A percentile compares a stretch with the other conserved stretches of the same genome.
These are phyloP conservation scores for Ibidorhyncha struthersii DNA, from an alignment of 2,113 vertebrate species.

Conservation along the genomic window DNA sequence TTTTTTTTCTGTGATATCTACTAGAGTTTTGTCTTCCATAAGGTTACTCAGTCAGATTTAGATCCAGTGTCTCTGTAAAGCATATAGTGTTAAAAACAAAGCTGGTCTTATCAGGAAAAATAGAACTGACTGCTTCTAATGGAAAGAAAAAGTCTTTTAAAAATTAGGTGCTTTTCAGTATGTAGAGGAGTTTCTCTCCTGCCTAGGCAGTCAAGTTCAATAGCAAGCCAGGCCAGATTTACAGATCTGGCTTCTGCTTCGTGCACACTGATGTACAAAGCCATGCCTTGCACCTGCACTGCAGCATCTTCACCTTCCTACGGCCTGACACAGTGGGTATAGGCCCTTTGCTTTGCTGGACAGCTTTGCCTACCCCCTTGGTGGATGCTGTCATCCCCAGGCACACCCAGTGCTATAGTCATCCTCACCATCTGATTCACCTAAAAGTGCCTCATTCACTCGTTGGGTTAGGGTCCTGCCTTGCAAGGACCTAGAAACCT, in stretches of 20 bases:
- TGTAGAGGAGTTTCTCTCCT: background rate
- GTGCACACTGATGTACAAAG: accelerated
- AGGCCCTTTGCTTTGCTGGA: background rate
- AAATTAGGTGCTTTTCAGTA: background rate
- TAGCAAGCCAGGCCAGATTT: background rate
- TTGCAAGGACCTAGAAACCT: background rate
- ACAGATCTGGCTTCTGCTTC: background rate
- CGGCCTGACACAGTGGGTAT: background rate
- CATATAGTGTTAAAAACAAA: background rate
- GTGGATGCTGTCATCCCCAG: background rate
- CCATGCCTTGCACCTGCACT: background rate
- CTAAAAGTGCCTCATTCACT: background rate
- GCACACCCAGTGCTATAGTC: background rate
- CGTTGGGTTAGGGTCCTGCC: background rate
- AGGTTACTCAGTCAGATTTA: background rate
- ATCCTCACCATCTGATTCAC: background rate
- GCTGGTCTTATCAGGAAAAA: background rate
- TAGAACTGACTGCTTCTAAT: background rate
- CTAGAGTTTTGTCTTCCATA: background rate
- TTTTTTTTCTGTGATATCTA: background rate
- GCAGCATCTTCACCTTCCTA: accelerated
- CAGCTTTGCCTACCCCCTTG: background rate
- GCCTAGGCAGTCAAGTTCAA: background rate
- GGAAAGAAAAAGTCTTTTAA: background rate
- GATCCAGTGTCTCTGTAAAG: background rate